Conservation (phyloP, 2,888 invertebrate genomes). For the Branchinecta sandiegonensis region DNA sequence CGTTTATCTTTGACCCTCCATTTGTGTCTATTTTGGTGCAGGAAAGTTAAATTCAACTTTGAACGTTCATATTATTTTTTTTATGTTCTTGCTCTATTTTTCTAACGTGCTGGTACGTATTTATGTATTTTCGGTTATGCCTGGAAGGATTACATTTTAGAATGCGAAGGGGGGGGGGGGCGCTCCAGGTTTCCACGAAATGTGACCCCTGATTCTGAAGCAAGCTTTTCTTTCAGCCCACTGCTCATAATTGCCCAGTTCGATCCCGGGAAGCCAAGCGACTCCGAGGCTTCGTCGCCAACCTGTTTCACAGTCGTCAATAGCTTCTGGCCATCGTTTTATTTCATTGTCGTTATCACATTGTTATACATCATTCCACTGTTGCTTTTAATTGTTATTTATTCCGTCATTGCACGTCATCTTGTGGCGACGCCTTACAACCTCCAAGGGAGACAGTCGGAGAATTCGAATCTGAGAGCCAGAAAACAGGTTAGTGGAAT, state of each 20-base stretch:
- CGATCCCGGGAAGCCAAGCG: slow-evolving; percentile 52
- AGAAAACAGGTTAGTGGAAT: slow-evolving; percentile 29
- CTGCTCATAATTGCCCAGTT: slow-evolving; percentile 66
- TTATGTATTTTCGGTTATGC: too few species aligned
- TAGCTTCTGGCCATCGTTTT: slow-evolving; percentile 59
- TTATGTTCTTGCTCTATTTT: too few species aligned
- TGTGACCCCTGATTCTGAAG: not conserved
- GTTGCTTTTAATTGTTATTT: slow-evolving; percentile 60
- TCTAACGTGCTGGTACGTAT: too few species aligned
- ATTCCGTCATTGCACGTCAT: slow-evolving; percentile 69
- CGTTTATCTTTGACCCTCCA: too few species aligned
- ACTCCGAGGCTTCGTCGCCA: slow-evolving; percentile 49
- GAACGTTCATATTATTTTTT: too few species aligned
- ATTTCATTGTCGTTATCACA: slow-evolving; percentile 62
- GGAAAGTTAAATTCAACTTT: too few species aligned
- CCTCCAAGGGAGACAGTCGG: slow-evolving; percentile 20
- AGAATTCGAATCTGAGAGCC: slow-evolving; percentile 30
- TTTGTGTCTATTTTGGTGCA: too few species aligned
- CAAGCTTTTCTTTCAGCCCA: slow-evolving; percentile 47
- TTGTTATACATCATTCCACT: slow-evolving; percentile 74
- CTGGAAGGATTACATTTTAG: too few species aligned
- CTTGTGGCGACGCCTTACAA: slow-evolving; percentile 58
- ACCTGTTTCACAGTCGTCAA: slow-evolving; percentile 64
- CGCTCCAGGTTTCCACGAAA: too few species aligned
- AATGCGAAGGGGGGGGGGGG: too few species aligned